Percentiles rank a stretch among this genome's conserved stretches.
Conservation (phyloP, 2,797 vertebrate species). For the Anas acuta region DNA sequence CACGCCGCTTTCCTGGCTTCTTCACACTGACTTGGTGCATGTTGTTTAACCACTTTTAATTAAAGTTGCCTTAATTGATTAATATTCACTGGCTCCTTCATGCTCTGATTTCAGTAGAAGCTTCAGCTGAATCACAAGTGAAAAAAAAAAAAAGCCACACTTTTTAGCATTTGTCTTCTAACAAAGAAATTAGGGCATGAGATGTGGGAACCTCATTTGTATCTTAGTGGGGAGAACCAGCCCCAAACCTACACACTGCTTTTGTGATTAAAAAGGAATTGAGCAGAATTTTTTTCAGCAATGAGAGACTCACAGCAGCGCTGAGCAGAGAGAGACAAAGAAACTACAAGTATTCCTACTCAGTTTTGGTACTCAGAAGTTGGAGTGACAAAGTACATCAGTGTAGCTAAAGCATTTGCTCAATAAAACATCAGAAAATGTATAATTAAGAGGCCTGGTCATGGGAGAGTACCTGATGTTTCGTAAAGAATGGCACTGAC, state of each 20-base stretch:
- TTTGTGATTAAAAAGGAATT: background rate
- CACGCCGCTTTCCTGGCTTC: background rate
- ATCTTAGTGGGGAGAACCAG: background rate
- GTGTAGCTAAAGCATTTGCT: background rate
- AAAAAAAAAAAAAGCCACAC: background rate
- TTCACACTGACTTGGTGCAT: rapidly evolving
- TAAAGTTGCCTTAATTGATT: background rate
- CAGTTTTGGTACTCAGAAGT: background rate
- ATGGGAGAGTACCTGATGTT: background rate
- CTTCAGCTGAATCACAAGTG: background rate
- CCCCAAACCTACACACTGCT: rapidly evolving
- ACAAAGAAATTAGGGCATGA: background rate
- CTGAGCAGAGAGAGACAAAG: background rate
- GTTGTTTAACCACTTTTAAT: background rate
- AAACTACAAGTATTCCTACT: background rate
- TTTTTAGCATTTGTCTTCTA: background rate
- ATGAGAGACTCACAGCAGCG: background rate
- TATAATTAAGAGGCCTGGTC: background rate
- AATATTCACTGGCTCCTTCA: background rate
- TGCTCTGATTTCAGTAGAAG: background rate
- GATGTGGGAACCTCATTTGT: rapidly evolving
- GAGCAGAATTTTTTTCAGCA: background rate
- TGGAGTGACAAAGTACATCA: background rate
- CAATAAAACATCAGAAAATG: background rate
- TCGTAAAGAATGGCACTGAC: background rate